phyloP scores from a whole-genome alignment of 2,888 invertebrate genomes.

The Nomada hirtipes region DNA sequence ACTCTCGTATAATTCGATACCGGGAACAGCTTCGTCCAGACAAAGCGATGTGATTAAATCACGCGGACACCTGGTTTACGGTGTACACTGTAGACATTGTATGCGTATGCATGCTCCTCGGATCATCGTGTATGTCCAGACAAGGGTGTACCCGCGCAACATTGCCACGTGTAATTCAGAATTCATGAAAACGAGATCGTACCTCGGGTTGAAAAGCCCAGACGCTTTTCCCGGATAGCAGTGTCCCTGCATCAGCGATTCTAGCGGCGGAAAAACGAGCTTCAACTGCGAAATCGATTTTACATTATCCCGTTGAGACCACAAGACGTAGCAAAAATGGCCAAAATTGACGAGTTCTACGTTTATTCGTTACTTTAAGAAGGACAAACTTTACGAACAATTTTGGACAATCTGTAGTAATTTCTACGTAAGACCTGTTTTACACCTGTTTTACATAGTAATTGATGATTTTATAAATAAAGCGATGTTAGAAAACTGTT shows the following conservation, averaged over 20 bases:
- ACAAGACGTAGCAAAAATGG: slow-evolving; percentile 32
- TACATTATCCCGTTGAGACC: slow-evolving; percentile 41
- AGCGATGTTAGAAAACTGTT: no score
- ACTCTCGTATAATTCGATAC: slow-evolving; percentile 24
- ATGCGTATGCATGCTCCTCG: not conserved
- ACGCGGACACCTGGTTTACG: slow-evolving; percentile 31
- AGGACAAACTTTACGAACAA: not conserved
- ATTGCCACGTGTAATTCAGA: slow-evolving; percentile 66
- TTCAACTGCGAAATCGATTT: slow-evolving; percentile 62
- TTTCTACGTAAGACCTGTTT: no score
- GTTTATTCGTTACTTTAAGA: slow-evolving; percentile 5
- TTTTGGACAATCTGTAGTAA: no score
- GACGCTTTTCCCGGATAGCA: slow-evolving; percentile 29
- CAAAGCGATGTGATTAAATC: slow-evolving; percentile 44
- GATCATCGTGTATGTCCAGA: slow-evolving; percentile 3
- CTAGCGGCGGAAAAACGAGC: slow-evolving; percentile 36
- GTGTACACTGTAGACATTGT: slow-evolving; percentile 7
- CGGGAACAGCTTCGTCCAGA: slow-evolving; percentile 15
- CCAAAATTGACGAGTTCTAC: slow-evolving; percentile 35
- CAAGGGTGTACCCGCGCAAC: slow-evolving; percentile 29
- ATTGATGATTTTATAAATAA: no score
- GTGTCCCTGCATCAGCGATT: slow-evolving; percentile 27
- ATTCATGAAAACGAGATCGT: slow-evolving; percentile 66
- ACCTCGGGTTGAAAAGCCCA: slow-evolving; percentile 44
- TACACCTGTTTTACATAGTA: no score